Base-by-base conservation (phyloP, 2,888 invertebrate genomes). In the Apamea sordens region DNA sequence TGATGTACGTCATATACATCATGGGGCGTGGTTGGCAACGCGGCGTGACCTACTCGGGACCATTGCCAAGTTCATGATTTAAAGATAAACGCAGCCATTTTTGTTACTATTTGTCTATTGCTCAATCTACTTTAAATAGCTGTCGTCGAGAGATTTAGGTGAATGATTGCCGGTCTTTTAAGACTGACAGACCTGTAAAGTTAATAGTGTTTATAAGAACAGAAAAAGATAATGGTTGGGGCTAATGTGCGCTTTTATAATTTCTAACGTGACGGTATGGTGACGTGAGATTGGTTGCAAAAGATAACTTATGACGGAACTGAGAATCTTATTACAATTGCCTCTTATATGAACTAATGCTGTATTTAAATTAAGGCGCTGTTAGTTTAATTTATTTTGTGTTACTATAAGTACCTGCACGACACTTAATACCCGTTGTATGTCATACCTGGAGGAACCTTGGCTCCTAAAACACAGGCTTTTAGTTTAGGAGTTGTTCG, bases 1-100 rank as follows among this genome's bases (percentile, higher is more conserved):
- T 18, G 18, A 28, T 56, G 21, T 50, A 86, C 77, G 71, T 82
- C 73, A 76, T 50, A n/a, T 65, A 50, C 13, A 73, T 3, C 13
- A 28, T 44, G 47, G n/a, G 71, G 36, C 56, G 76, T 73, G 70
- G 72, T 80, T 80, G 76, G 84, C 78, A 76, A 44, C 77, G 69
- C 69, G 28, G 59, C 68, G 71, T 86, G 88, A 85, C 82, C 85
- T 80, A 79, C 73, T 82, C 78, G 73, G 77, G 44, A 70, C 72
- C 83, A 87, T 75, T 87, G 90, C 86, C 90, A 90, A 90, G 90
- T 88, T 90, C 90, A 90, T 76, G 87, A 88, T 79, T 80, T n/a
- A n/a, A n/a, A 84, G 70, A 80, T 56, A 53, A 77, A 53, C 68
- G 67, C 76, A 67, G 63, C 24, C 76, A 79, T 79, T 80, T 78